Evolutionary conservation across 2,113 vertebrate species (phyloP), one percentile per base, ranked within the genome.

Genomic region (Aythya baeri): DNA sequence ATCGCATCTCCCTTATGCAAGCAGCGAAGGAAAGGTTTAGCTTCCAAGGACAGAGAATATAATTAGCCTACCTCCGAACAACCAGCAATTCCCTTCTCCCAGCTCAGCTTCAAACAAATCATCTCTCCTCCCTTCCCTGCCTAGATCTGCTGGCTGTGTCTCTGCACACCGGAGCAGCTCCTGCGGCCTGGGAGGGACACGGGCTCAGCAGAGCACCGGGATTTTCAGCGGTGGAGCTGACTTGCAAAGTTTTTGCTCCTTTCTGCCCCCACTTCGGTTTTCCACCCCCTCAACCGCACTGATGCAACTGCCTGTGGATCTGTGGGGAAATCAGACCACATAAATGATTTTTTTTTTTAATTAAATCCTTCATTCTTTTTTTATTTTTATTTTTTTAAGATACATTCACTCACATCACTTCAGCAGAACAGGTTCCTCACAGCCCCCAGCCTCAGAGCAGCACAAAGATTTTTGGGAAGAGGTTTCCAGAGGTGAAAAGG

Each of bases 231-330:
- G 13, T 44, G 49, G 77, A 89, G 67, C 86, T 93, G 43, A 44
- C 91, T 94, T 89, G 3, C 17, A 93, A 96, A 92, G 89, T 79
- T 97, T 86, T 68, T 73, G 62, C 89, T 96, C 94, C 79, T 86
- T 94, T 73, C 95, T 97, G 77, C 95, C 96, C 91, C 95, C 94
- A 87, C 93, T 91, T 95, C 91, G 75, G 83, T 93, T 91, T 91
- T 38, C 93, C 95, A 92, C 93, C 93, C 94, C 95, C 95, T 97
- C 95, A 93, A 91, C 86, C 49, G 70, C 50, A 84, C 86, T 95
- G 93, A 95, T 96, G 93, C 89, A 96, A 94, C 43, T 79, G 86
- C 84, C 79, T 89, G 86, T 87, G 91, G 94, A 89, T 94, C 94
- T 94, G 94, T 86, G 86, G 89, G 96, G 86, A 96, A 94, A 95